Percentiles rank a stretch among this genome's conserved stretches.
These are phyloP conservation scores for Poecile atricapillus DNA, from an alignment of 2,113 vertebrate genomes.

Conservation along the genomic window DNA sequence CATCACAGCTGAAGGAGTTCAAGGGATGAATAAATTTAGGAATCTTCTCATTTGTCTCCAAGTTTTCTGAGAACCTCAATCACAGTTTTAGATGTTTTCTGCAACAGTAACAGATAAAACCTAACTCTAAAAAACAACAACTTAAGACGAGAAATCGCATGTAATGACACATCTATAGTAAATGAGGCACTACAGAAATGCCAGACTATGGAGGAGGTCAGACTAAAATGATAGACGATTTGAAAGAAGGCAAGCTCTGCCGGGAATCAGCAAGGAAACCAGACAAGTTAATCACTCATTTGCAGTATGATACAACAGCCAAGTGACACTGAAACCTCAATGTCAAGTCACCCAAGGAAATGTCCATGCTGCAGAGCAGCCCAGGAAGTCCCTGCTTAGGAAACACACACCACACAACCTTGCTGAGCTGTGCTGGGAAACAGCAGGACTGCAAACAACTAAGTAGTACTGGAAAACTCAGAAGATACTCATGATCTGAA, in stretches of 20 bases:
- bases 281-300: not conserved
- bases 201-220: not conserved
- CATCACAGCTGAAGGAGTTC: not conserved
- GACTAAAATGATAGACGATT: not conserved
- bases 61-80: not conserved
- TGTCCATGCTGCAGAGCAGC: fast-evolving
- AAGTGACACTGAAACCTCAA: not conserved
- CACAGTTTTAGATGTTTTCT: not conserved
- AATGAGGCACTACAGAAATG: not conserved
- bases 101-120: not conserved
- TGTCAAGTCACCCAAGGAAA: not conserved
- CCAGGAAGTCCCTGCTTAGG: not conserved
- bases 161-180: not conserved
- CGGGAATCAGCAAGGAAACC: not conserved
- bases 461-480: not conserved
- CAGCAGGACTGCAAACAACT: not conserved
- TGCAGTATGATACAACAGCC: not conserved
- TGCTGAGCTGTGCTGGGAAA: not conserved
- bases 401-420: not conserved
- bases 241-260: not conserved
- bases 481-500: not conserved
- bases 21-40: not conserved
- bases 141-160: not conserved
- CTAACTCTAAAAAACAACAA: not conserved
- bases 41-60: not conserved